phyloP scores from a whole-genome alignment of 2,797 vertebrate genomes.

The Labroides dimidiatus region DNA sequence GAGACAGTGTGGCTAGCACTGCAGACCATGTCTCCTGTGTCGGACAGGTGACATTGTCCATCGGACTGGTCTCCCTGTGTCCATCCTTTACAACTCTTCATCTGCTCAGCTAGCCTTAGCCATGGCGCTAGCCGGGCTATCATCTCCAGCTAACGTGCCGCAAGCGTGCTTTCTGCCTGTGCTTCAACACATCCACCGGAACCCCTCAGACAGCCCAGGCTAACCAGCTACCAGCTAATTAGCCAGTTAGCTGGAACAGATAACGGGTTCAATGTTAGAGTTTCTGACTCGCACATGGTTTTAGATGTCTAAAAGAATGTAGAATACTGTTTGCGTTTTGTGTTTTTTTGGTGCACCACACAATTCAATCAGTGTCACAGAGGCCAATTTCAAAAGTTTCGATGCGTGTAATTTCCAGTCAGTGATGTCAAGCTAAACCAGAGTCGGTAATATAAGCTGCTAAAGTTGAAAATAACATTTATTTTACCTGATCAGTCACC shows the following conservation, averaged over 20 bases:
- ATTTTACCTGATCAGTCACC: not conserved
- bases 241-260: constrained; percentile 30
- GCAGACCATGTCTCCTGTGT: constrained; percentile 37
- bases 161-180: constrained; percentile 65
- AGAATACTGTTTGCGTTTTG: not conserved
- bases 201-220: constrained; percentile 27
- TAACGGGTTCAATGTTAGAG: not conserved
- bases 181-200: constrained; percentile 32
- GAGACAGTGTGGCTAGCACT: constrained; percentile 8
- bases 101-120: constrained; percentile 69
- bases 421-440: constrained; percentile 17
- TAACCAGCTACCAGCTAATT: constrained; percentile 49
- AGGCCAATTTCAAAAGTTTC: constrained; percentile 47
- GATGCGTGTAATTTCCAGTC: constrained; percentile 16
- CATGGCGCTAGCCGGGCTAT: constrained; percentile 62
- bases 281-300: not conserved
- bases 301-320: not conserved
- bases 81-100: constrained; percentile 53
- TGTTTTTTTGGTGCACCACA: not conserved
- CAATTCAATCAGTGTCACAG: not conserved
- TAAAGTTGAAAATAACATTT: not conserved
- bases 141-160: constrained; percentile 64
- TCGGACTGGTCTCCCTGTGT: constrained; percentile 64
- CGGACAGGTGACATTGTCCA: constrained; percentile 77
- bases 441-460: not conserved